These are phyloP conservation scores for Drosophila prostipennis DNA, from an alignment of 2,888 invertebrate species.

Conservation along the genomic window DNA sequence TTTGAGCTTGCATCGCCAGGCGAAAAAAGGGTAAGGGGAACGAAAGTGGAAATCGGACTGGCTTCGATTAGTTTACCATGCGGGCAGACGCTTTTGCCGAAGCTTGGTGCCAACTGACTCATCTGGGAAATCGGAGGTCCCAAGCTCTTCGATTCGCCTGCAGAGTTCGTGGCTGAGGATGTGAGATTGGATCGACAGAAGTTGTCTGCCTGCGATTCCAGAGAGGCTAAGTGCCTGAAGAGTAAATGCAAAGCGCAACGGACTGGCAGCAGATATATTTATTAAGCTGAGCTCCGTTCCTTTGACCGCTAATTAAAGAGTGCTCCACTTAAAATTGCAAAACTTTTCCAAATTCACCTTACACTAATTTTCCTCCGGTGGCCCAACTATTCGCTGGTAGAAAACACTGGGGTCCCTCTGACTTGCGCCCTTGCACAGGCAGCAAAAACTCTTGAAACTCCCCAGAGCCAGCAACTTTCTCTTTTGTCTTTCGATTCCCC, in stretches of 20 bases:
- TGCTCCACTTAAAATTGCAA: neutral
- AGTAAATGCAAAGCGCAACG: no score
- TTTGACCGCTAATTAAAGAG: no score
- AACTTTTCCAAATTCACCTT: conserved; percentile 15
- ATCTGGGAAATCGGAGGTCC: neutral
- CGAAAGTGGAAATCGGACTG: conserved; percentile 14
- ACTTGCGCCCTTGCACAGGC: no score
- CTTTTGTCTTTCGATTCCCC: no score
- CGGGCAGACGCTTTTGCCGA: conserved; percentile 6
- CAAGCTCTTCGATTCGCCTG: no score
- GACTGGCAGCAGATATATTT: no score
- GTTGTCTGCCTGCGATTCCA: no score
- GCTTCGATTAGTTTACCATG: conserved; percentile 51
- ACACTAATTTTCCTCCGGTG: conserved; percentile 25
- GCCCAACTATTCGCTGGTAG: neutral
- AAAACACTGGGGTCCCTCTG: conserved; percentile 35
- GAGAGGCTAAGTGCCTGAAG: no score
- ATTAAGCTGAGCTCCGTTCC: no score
- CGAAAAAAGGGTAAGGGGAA: conserved; percentile 1
- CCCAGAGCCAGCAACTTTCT: no score
- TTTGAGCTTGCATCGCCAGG: neutral
- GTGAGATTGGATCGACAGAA: neutral
- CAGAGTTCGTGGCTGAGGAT: conserved; percentile 30
- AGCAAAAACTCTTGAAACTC: no score
- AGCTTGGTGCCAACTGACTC: neutral